A percentile compares a stretch with the other conserved stretches of the same genome.
Conservation (phyloP, 1,140 invertebrate species). For the Coelopa frigida region DNA sequence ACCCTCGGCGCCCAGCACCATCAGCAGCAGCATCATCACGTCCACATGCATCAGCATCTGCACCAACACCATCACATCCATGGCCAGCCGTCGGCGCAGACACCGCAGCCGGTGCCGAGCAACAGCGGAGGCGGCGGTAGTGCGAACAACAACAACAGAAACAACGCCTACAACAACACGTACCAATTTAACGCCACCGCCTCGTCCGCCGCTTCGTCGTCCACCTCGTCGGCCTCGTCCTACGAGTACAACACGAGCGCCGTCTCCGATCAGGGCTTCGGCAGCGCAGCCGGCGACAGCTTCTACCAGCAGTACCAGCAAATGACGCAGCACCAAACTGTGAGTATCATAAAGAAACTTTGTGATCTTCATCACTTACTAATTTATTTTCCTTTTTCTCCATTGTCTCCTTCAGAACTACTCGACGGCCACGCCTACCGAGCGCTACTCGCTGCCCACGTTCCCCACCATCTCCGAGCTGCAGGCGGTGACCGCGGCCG, state of each 20-base stretch:
- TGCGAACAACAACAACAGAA: conserved; percentile 14
- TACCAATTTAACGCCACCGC: conserved; percentile 35
- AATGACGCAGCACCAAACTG: conserved; percentile 17
- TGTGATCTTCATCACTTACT: background rate
- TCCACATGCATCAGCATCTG: conserved; percentile 10
- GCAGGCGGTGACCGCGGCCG: conserved; percentile 47
- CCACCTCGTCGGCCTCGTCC: conserved; percentile 34
- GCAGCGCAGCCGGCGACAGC: conserved; percentile 1
- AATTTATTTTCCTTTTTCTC: background rate
- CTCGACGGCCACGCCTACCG: conserved; percentile 29
- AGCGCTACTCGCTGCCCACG: conserved; percentile 56
- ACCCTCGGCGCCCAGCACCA: conserved; percentile 19
- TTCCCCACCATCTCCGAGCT: conserved; percentile 55
- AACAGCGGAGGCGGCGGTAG: conserved; percentile 4
- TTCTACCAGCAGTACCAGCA: conserved; percentile 27
- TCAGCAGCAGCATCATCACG: conserved; percentile 17
- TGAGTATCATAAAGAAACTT: conserved; percentile 22
- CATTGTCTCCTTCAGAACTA: conserved; percentile 21
- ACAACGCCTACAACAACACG: conserved; percentile 2
- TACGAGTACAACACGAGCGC: conserved; percentile 29
- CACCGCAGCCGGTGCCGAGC: background rate
- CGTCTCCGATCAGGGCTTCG: conserved; percentile 3
- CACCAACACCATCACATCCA: conserved; percentile 2
- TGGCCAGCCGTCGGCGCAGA: background rate
- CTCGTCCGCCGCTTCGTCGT: conserved; percentile 28